Evolutionary conservation across 92 coral and sea anemone genomes (phyloP), one percentile per base, ranked within the genome.

Genomic region (Muricea muricata): DNA sequence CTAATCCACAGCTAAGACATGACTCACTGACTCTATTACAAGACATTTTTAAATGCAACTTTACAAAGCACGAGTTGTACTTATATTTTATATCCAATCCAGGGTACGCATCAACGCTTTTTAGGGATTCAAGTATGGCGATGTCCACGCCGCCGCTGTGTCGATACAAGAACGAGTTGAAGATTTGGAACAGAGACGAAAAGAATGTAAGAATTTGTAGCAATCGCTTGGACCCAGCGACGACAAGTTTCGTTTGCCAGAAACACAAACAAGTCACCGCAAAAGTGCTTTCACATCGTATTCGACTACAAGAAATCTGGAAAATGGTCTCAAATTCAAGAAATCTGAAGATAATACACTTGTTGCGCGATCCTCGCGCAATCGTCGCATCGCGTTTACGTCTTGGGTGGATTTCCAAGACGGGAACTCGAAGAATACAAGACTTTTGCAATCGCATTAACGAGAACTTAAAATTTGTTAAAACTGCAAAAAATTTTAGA

Each of bases 281-380:
- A 0, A 95, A 95, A 74, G 57, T 90, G 13, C 87, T 95, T 20
- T 80, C 90, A 13, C 93, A 91, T 60, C 94, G 98, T 17, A 37
- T 95, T 0, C 88, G 89, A 15, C 65, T 75, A 23, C 54, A 84
- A 24, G 84, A 73, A 6, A 86, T 89, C 2, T 83, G 90, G 13
- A 78, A 79, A 17, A 65, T 78, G 37, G 26, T 82, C 45, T 86
- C 31, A 54, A 78, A 13, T 65, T 60, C 12, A 74, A 65, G 25
- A 31, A 75, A 54, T 46, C 40, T 41, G 69, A 93, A 88, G 78
- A 82, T 95, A 68, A 48, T 95, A 45, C 94, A 95, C n/a, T 83
- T 95, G 56, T 80, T 90, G 68, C 98, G 98, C 66, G 98, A 95
- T 31, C 98, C 98, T 1, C 80, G 98, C 17, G 97, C 98, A 2